These are phyloP conservation scores for Stenotaenia linearis DNA, from an alignment of 2,888 invertebrate species.

Conservation along the genomic window DNA sequence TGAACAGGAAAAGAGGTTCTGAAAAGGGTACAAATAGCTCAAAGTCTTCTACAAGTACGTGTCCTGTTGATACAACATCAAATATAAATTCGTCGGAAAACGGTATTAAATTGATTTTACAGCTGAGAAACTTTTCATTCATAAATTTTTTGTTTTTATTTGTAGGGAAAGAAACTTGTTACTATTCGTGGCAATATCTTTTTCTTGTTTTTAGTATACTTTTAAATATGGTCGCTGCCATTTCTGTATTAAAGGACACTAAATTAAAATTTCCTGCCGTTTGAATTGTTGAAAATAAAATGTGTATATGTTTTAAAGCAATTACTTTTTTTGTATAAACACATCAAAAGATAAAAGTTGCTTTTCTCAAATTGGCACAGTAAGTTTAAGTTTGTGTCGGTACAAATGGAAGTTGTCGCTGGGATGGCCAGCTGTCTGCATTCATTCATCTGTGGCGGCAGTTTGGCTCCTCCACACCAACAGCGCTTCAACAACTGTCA, in stretches of 20 bases:
- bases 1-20: neutral
- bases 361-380: neutral
- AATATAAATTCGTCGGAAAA: neutral
- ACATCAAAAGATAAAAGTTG: neutral
- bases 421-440: neutral
- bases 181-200: neutral
- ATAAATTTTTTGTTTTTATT: neutral
- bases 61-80: neutral
- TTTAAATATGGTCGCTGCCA: neutral
- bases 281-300: neutral
- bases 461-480: neutral
- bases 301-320: neutral
- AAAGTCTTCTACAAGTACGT: neutral
- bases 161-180: neutral
- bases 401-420: neutral
- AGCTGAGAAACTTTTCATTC: neutral
- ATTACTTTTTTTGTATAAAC: neutral
- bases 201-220: neutral
- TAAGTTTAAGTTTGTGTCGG: neutral
- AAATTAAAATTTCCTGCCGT: neutral
- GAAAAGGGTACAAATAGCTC: neutral
- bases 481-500: neutral
- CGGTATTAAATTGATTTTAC: neutral
- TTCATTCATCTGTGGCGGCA: slow-evolving; percentile 9
- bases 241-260: neutral